Evolutionary conservation across 2,888 invertebrate species (phyloP).

Genomic region (Troides oblongomaculatus): DNA sequence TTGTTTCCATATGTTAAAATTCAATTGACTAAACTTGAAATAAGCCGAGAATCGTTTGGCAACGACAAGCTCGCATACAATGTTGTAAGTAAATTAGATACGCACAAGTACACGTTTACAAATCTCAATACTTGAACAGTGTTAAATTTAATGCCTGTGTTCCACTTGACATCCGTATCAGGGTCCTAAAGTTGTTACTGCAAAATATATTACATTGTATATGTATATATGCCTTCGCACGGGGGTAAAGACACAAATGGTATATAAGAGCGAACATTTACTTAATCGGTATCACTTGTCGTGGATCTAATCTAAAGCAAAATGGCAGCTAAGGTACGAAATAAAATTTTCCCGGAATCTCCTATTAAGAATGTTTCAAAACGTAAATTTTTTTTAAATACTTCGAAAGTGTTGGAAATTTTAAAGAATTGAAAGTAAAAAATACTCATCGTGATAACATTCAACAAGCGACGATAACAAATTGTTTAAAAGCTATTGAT

Average conservation of each 20-base stretch:
- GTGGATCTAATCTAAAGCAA: constrained; percentile 60
- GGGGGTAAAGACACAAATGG: constrained; percentile 62
- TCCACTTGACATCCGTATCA: constrained; percentile 33
- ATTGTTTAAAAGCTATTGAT: not conserved
- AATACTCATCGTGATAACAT: not conserved
- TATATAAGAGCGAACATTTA: constrained; percentile 67
- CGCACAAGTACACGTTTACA: constrained; percentile 9
- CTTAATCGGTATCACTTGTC: constrained; percentile 67
- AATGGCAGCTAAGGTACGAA: constrained; percentile 76
- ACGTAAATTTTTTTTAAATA: not conserved
- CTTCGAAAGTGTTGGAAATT: not conserved
- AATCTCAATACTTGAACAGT: constrained; percentile 14
- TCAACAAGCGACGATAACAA: not conserved
- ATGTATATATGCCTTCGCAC: constrained; percentile 33
- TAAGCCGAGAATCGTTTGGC: not conserved
- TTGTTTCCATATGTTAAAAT: not conserved
- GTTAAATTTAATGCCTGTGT: constrained; percentile 27
- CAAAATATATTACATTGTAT: constrained; percentile 30
- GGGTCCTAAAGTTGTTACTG: constrained; percentile 32
- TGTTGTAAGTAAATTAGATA: constrained; percentile 24
- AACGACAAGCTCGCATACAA: constrained; percentile 5
- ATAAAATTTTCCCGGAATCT: constrained; percentile 32
- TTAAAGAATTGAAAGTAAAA: constrained; percentile 1
- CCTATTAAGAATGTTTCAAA: not conserved
- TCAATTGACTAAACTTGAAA: not conserved